Evolutionary conservation across 1,140 invertebrate species (phyloP), one percentile per base, ranked within the genome.

Genomic region (Cyphomyrmex costatus): DNA sequence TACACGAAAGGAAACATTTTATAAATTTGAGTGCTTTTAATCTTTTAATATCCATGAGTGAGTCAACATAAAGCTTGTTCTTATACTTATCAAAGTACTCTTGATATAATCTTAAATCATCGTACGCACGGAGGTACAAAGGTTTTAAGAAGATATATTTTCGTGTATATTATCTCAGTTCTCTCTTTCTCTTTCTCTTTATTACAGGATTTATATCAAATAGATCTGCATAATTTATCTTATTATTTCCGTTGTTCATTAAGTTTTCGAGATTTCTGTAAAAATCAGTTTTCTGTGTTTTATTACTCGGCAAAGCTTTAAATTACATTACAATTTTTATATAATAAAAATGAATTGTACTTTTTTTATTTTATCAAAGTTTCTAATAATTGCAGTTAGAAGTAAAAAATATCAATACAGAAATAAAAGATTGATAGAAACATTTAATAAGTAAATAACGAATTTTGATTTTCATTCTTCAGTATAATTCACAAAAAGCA

Each of bases 81-180:
- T 79, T 51, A 4, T 68, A 68, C 16, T 80, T 80, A 80, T 80
- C 77, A 53, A 3, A 36, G 8, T 46, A 46, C 21, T 36, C n/a
- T 68, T 24, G 61, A 42, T 30, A 21, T 21, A 80, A 80, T 68
- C 49, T 80, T 21, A 30, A 46, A 36, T 79, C 30, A 24, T 36
- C 36, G 6, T 8, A 42, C 58, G 19, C 6, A 14, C 19, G 24
- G 24, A 8, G 21, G 8, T 68, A 68, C 49, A 56, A 80, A 80
- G 49, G 49, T 80, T 74, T 58, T 46, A 14, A 33, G 6, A n/a
- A 36, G 12, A 21, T 42, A 58, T 5, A n/a, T 60, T 76, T 70
- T 61, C 14, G 27, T 10, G 33, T 10, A 63, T 49, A 27, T 16
- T 61, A 49, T 24, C 58, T n/a, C n/a, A n/a, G n/a, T n/a, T n/a